These are phyloP conservation scores for Coenonympha arcania DNA, from an alignment of 2,888 invertebrate genomes.

Conservation along the genomic window DNA sequence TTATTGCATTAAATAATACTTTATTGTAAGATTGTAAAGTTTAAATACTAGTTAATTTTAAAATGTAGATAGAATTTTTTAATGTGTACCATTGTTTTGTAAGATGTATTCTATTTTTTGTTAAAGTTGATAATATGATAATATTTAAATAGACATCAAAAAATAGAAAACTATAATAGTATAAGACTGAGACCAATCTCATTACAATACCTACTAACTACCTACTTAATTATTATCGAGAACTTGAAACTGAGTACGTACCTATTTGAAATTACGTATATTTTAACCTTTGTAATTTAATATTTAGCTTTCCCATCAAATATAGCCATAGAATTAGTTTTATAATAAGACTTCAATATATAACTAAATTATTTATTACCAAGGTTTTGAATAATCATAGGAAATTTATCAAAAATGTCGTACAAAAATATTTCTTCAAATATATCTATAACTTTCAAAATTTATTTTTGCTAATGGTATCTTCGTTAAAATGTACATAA, in stretches of 20 bases:
- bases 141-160: constrained; percentile 2
- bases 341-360: neutral
- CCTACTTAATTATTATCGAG: constrained; percentile 8
- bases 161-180: constrained; percentile 33
- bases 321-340: neutral
- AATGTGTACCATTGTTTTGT: constrained; percentile 22
- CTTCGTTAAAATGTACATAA: neutral
- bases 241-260: neutral
- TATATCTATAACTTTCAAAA: neutral
- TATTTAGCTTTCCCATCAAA: neutral
- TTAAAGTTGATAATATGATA: constrained; percentile 15
- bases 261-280: constrained; percentile 3
- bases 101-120: constrained; percentile 19
- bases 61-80: constrained; percentile 22
- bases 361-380: neutral
- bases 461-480: constrained; percentile 9
- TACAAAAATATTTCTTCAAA: neutral
- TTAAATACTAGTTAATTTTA: constrained; percentile 8
- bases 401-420: neutral
- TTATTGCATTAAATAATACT: constrained; percentile 15
- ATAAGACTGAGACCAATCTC: constrained; percentile 66
- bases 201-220: constrained; percentile 27
- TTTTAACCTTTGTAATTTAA: neutral
- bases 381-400: neutral
- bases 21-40: constrained; percentile 16